Conservation (phyloP, 2,797 vertebrate genomes). For the Neosilurus mollespiculum region DNA sequence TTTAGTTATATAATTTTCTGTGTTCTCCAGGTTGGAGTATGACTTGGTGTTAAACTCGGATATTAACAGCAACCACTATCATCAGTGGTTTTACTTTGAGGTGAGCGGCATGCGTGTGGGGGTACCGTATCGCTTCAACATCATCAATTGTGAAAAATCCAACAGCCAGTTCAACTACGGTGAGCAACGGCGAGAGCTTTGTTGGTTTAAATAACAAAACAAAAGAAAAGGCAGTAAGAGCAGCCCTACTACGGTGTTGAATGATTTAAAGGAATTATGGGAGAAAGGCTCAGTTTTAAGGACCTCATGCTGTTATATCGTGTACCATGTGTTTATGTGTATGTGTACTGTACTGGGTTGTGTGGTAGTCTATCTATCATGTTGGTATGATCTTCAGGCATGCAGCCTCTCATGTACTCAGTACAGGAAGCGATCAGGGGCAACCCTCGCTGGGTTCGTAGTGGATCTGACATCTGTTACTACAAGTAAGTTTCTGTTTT, state of each 20-base stretch:
- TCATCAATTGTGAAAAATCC: conserved; percentile 98
- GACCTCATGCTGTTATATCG: no score
- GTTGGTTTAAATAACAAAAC: background rate
- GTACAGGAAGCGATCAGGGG: conserved; percentile 93
- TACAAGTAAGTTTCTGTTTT: conserved; percentile 86
- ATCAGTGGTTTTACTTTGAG: conserved; percentile 99
- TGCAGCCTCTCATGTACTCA: conserved; percentile 98
- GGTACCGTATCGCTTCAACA: conserved; percentile 90
- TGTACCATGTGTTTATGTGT: no score
- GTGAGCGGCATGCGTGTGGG: conserved; percentile 93
- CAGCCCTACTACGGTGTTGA: background rate
- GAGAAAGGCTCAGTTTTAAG: no score
- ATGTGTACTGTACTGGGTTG: background rate
- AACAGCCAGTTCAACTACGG: conserved; percentile 99
- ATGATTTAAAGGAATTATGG: no score
- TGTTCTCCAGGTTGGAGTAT: conserved; percentile 84
- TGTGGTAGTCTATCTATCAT: background rate
- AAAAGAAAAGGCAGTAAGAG: background rate
- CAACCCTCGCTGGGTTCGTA: conserved; percentile 87
- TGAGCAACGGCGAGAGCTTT: conserved; percentile 67
- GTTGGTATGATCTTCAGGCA: conserved; percentile 73
- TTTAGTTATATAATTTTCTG: background rate
- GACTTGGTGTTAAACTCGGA: conserved; percentile 97
- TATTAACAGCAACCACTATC: conserved; percentile 98
- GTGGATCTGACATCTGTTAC: conserved; percentile 94